Percentiles rank a stretch among this genome's conserved stretches.
phyloP scores from a whole-genome alignment of 2,113 vertebrate species.

The Embiotoca jacksoni region DNA sequence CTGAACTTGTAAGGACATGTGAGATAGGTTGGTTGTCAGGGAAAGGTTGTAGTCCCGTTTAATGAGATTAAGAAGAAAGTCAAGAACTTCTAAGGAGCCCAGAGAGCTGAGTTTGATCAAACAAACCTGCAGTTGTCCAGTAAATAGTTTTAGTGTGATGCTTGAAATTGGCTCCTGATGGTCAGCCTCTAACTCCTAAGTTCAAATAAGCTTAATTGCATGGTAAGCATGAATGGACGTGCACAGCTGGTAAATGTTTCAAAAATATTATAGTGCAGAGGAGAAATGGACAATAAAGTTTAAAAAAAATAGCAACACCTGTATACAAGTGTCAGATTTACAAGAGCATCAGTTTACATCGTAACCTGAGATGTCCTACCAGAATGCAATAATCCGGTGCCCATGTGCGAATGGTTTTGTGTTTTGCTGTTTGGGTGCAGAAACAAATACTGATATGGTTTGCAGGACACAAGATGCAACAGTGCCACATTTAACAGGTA shows the following conservation, averaged over 20 bases:
- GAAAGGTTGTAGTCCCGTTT: slow-evolving; percentile 43
- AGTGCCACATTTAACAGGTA: slow-evolving; percentile 6
- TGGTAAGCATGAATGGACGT: not conserved
- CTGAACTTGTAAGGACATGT: slow-evolving; percentile 50
- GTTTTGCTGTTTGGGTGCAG: slow-evolving; percentile 29
- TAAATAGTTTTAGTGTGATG: slow-evolving; percentile 20
- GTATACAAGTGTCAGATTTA: slow-evolving; percentile 36
- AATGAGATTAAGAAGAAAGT: slow-evolving; percentile 46
- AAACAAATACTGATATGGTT: slow-evolving; percentile 21
- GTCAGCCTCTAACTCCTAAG: slow-evolving; percentile 4
- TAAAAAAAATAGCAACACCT: not conserved
- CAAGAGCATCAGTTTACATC: slow-evolving; percentile 34
- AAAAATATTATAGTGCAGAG: slow-evolving; percentile 14
- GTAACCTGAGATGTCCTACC: slow-evolving; percentile 20
- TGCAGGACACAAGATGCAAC: slow-evolving; percentile 8
- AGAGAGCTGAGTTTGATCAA: slow-evolving; percentile 23
- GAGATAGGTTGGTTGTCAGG: slow-evolving; percentile 52
- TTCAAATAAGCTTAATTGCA: slow-evolving; percentile 14
- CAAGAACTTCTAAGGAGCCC: slow-evolving; percentile 37
- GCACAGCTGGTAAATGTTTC: slow-evolving; percentile 22
- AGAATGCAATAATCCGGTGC: slow-evolving; percentile 14
- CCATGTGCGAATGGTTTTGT: slow-evolving; percentile 7
- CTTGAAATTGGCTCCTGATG: not conserved
- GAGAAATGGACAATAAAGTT: slow-evolving; percentile 2
- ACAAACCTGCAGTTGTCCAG: slow-evolving; percentile 25